Base-by-base conservation (phyloP, 2,888 invertebrate species). In the Hypolimnas misippus region DNA sequence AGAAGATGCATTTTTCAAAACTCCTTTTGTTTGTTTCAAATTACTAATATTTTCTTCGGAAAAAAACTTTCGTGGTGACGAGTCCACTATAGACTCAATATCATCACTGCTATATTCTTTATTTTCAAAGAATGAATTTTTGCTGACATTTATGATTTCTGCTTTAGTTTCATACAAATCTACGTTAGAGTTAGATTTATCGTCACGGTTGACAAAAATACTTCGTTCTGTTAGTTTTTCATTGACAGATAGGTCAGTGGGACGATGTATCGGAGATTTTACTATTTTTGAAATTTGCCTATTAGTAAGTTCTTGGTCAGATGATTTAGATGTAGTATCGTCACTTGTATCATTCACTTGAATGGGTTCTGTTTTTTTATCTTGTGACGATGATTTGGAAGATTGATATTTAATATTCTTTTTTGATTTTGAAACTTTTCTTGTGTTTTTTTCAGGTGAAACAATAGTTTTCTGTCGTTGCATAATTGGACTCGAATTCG, bases 1-100 rank as follows among this genome's bases (percentile, higher is more conserved):
- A 0, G 93, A 93, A 2, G 93, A 89, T 50, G 89, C 92, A 74
- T 89, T 92, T 83, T 94, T 95, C 35, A 94, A 76, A 31, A 94
- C 94, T 54, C 94, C 89, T 80, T 93, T 94, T 50, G 92, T 87
- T 74, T 83, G 85, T 70, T 84, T 85, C 7, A 70, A 67, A 56
- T 63, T 76, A 65, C 68, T 73, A 57, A 78, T 67, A 62, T 79
- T 83, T 49, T 87, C 83, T 68, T 79, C 81, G 2, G 84, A 81
- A 25, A 74, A 66, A n/a, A 66, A 66, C 62, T 80, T 81, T 74
- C 81, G 81, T 17, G 74, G 68, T 35, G 77, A 73, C 19, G 73
- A 72, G 21, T 81, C 80, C 33, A 73, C 71, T 35, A 81, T 66
- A n/a, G 82, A 84, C 60, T 83, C 81, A 2, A 74, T 64, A 62